Evolutionary conservation across 2,888 invertebrate species (phyloP), one percentile per base, ranked within the genome.

Genomic region (Nemurella pictetii): DNA sequence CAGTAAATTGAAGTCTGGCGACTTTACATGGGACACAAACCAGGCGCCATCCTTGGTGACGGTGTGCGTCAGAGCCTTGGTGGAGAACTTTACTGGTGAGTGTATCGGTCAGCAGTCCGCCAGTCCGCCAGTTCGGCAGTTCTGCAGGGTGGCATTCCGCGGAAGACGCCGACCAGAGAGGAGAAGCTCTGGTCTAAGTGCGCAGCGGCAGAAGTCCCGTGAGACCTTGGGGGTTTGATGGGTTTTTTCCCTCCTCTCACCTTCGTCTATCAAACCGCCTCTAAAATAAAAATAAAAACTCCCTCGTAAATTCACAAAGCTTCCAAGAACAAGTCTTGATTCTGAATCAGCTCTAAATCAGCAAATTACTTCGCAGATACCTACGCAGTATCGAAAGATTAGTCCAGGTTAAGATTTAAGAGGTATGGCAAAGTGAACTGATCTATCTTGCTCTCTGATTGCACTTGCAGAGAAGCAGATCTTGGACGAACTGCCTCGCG

Each of bases 401-500:
- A n/a, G 15, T 4, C 4, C 25, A 5, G 5, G 25, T 12, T 5
- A 15, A 74, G 74, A 12, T 5, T 25, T 74, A 25, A 74, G 5
- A 74, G 15, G 36, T 36, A 15, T 12, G 5, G 74, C 74, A 15
- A 74, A 25, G 74, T n/a, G 12, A 15, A 9, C 9, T n/a, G 5
- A 74, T 25, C 25, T 9, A 74, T 78, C n/a, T 9, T 5, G 7
- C 7, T 27, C 9, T 28, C 28, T 7, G 5, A 7, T 28, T 12
- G 7, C 7, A 9, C 75, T 30, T 84, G 74, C 35, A 82, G 90
- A 90, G 84, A 88, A 92, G 84, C 93, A 93, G 80, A 90, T 94
- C n/a, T 89, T 94, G 0, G 88, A 92, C 20, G 90, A 89, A 84
- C 89, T 94, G 55, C 91, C 94, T 15, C 89, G 88, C 0, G 91